Evolutionary conservation across 2,888 invertebrate genomes (phyloP), one percentile per base, ranked within the genome.

Genomic region (Camptogramma bilineatum): DNA sequence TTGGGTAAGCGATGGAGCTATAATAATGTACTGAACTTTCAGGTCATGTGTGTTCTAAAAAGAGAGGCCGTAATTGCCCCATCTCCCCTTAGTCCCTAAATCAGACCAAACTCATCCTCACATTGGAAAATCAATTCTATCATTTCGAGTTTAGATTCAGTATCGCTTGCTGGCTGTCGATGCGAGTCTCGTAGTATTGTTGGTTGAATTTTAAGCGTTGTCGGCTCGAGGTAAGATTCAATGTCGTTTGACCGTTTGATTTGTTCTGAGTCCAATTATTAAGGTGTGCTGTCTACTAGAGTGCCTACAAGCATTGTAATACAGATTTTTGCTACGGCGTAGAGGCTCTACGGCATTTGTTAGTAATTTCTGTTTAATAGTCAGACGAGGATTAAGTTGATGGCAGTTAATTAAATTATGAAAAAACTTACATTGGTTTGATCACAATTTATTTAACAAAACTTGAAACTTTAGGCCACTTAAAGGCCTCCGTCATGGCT

Each of bases 11-110:
- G 83, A 85, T 86, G 82, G 81, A 74, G 72, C 76, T 73, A 81
- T 89, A 90, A 90, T 91, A 88, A 90, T 90, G 88, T 86, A 83
- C 82, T 88, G 86, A 89, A 88, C 85, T 90, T 90, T 85, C 87
- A 84, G 88, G 87, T 88, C 88, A 83, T 88, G 88, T 86, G 84
- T 85, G 83, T 51, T 52, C 56, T 47, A 56, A 31, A 50, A 52
- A 28, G 46, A 47, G 55, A 73, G 77, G 75, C 68, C 74, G 83
- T 84, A 87, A 88, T 88, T 87, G 84, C 79, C 68, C 69, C 62
- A 17, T 44, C 18, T 54, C 28, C 28, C 28, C 28, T 28, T 28
- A 28, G 61, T 52, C 53, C 61, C 55, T 63, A 51, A 61, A 54
- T 31, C 50, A 54, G 51, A 51, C 46, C 51, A 8, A 31, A 19